These are phyloP conservation scores for Typhlichthys eigenmanni DNA, from an alignment of 2,797 vertebrate genomes.

Conservation along the genomic window DNA sequence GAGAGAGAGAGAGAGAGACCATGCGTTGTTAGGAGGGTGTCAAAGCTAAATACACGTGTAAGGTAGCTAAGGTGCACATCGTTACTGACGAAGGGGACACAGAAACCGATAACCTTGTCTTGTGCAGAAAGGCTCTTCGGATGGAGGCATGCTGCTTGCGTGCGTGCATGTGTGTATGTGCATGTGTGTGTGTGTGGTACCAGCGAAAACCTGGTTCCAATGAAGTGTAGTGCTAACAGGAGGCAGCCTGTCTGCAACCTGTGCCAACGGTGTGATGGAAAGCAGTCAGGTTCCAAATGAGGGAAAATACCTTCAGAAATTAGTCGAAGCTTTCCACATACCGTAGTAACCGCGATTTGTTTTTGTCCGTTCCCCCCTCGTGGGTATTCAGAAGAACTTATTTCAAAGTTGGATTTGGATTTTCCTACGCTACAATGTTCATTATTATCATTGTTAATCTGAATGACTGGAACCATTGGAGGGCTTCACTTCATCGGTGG, in stretches of 20 bases:
- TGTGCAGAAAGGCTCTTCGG: slow-evolving; percentile 66
- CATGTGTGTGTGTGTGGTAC: slow-evolving; percentile 59
- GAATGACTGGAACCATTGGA: not conserved
- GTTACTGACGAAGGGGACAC: slow-evolving; percentile 73
- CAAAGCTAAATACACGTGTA: slow-evolving; percentile 63
- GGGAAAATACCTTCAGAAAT: slow-evolving; percentile 29
- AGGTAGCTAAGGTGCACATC: slow-evolving; percentile 54
- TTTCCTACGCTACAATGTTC: slow-evolving; percentile 1
- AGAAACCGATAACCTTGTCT: slow-evolving; percentile 59
- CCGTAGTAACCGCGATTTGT: not conserved
- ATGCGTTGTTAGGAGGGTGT: slow-evolving; percentile 56
- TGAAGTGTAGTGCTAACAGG: slow-evolving; percentile 75
- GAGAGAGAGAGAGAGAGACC: slow-evolving; percentile 35
- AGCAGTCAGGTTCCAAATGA: slow-evolving; percentile 45
- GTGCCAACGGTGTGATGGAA: slow-evolving; percentile 55
- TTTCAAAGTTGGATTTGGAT: not conserved
- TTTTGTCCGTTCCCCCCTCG: not conserved
- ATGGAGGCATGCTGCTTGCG: slow-evolving; percentile 57
- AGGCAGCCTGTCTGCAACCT: slow-evolving; percentile 64
- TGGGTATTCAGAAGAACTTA: not conserved
- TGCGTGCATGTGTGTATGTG: slow-evolving; percentile 56
- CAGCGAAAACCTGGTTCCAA: slow-evolving; percentile 75
- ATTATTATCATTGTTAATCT: not conserved
- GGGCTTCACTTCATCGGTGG: too few relatives aligned
- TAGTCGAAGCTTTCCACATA: slow-evolving; percentile 7